These are phyloP conservation scores for Cryptocheilus praepositus DNA, from an alignment of 2,888 invertebrate genomes.

Conservation along the genomic window DNA sequence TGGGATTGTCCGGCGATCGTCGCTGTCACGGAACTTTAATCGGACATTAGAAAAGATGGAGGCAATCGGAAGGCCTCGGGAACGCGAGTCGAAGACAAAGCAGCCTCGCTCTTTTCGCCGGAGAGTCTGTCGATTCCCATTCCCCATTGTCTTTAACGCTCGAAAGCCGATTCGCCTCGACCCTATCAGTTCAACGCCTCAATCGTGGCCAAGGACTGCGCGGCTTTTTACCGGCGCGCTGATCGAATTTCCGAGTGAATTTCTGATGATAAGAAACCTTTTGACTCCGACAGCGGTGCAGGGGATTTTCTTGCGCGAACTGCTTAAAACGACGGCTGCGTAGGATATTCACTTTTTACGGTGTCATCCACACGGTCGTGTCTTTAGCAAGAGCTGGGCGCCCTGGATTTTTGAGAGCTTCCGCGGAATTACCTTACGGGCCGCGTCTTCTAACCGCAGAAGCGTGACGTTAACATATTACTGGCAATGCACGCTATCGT, in stretches of 20 bases:
- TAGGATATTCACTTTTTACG: no score
- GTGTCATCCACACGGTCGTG: no score
- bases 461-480: no score
- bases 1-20: background rate
- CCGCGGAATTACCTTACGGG: no score
- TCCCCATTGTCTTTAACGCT: conserved; percentile 19
- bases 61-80: conserved; percentile 5
- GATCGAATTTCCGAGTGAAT: conserved; percentile 13
- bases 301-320: no score
- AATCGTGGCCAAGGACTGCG: background rate
- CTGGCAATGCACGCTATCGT: no score
- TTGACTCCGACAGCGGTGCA: no score
- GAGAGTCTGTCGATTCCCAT: background rate
- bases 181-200: background rate
- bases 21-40: conserved; percentile 5
- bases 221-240: background rate
- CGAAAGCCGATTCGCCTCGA: conserved; percentile 7
- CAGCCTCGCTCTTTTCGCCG: background rate
- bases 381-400: no score
- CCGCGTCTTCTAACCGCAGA: no score
- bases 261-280: no score
- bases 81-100: conserved; percentile 8
- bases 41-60: conserved; percentile 10
- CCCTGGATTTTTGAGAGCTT: no score
- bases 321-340: no score